Conservation (phyloP, 1,140 invertebrate species). For the Drosophila triauraria region DNA sequence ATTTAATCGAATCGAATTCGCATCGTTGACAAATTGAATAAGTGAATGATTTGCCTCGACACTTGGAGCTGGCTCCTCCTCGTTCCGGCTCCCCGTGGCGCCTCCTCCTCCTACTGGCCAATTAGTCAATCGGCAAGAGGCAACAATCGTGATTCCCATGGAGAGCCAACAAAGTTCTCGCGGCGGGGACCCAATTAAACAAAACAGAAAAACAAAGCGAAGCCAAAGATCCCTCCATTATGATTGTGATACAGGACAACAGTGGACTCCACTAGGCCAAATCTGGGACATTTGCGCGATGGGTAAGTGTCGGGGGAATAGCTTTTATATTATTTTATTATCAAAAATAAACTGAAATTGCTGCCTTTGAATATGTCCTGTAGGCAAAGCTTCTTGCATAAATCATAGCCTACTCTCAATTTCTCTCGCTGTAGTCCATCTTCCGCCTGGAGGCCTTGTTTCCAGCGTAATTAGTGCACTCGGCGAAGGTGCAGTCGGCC, state of each 20-base stretch:
- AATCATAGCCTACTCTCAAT: neutral
- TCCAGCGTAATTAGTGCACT: slow-evolving; percentile 74
- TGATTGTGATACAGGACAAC: neutral
- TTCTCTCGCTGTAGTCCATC: neutral
- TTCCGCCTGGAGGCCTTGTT: slow-evolving; percentile 3
- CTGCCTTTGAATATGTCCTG: no score
- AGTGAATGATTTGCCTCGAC: slow-evolving; percentile 48
- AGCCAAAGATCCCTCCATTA: slow-evolving; percentile 11
- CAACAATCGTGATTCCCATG: slow-evolving; percentile 32
- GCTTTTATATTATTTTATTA: neutral
- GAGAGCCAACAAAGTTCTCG: slow-evolving; percentile 40
- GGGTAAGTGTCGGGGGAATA: neutral
- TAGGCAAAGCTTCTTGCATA: no score
- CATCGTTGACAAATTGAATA: slow-evolving; percentile 56
- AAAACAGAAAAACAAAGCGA: slow-evolving; percentile 30
- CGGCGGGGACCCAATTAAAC: slow-evolving; percentile 39
- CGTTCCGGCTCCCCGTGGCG: neutral
- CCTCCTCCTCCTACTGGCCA: slow-evolving; percentile 23
- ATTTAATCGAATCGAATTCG: slow-evolving; percentile 48
- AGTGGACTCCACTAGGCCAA: neutral
- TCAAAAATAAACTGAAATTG: no score
- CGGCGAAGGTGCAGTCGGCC: slow-evolving; percentile 23
- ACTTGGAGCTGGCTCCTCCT: slow-evolving; percentile 13
- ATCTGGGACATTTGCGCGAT: neutral
- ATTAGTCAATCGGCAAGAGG: slow-evolving; percentile 73